Percentiles rank a stretch among this genome's conserved stretches.
Conservation (phyloP, 2,888 invertebrate genomes). For the Acleris holmiana region DNA sequence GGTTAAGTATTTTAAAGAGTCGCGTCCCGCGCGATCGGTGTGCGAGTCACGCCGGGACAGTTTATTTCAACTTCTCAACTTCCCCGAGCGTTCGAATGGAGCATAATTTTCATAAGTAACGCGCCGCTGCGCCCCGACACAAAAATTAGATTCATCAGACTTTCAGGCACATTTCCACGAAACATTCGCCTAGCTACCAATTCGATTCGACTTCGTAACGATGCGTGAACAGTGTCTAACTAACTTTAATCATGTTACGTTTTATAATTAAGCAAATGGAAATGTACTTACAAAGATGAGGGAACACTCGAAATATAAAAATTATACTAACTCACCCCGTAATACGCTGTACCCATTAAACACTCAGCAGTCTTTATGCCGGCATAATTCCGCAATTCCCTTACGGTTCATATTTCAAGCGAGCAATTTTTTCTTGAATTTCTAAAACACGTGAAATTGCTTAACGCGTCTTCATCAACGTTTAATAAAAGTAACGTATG, state of each 20-base stretch:
- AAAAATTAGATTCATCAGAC: constrained; percentile 81
- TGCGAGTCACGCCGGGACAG: constrained; percentile 80
- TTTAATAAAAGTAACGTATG: constrained; percentile 63
- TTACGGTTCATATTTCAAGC: constrained; percentile 55
- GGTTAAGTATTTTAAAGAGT: constrained; percentile 36
- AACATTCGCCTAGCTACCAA: constrained; percentile 66
- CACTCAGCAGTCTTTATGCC: constrained; percentile 61
- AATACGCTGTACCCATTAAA: constrained; percentile 65
- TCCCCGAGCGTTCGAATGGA: constrained; percentile 74
- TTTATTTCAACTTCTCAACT: constrained; percentile 82
- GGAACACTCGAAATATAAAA: constrained; percentile 51
- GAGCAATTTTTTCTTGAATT: constrained; percentile 56
- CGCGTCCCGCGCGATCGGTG: constrained; percentile 54
- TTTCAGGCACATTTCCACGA: constrained; percentile 65
- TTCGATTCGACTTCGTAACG: constrained; percentile 71
- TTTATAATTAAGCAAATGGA: constrained; percentile 22
- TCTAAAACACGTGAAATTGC: constrained; percentile 52
- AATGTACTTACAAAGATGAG: constrained; percentile 40
- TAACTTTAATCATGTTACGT: constrained; percentile 56
- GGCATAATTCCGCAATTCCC: constrained; percentile 65
- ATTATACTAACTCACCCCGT: constrained; percentile 60
- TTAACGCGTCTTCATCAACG: constrained; percentile 59
- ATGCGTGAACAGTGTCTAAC: constrained; percentile 65
- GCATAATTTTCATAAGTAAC: constrained; percentile 82
- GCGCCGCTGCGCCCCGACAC: constrained; percentile 65